These are phyloP conservation scores for Lasioglossum figueresi DNA, from an alignment of 2,888 invertebrate genomes.

Conservation along the genomic window DNA sequence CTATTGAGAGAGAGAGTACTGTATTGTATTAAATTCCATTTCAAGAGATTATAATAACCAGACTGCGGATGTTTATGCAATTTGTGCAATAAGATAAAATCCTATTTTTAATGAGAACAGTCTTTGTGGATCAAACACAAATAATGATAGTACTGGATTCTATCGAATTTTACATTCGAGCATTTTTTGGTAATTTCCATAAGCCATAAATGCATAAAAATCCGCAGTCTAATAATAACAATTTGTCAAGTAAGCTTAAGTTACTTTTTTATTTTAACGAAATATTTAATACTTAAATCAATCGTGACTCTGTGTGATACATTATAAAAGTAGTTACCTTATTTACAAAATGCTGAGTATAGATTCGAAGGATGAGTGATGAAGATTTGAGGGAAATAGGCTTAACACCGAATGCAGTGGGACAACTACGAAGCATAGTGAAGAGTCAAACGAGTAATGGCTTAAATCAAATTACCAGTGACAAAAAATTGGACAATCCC, in stretches of 20 bases:
- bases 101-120: too few relatives aligned
- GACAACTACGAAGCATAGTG: conserved; percentile 86
- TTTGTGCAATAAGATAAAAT: too few relatives aligned
- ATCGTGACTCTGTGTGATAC: background rate
- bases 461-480: conserved; percentile 75
- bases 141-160: too few relatives aligned
- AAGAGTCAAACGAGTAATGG: conserved; percentile 84
- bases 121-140: too few relatives aligned
- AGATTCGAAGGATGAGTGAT: conserved; percentile 88
- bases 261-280: background rate
- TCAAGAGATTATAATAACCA: background rate
- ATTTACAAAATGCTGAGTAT: conserved; percentile 14
- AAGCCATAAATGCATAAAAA: too few relatives aligned
- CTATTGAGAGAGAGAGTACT: background rate
- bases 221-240: background rate
- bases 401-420: conserved; percentile 84
- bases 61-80: too few relatives aligned
- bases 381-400: conserved; percentile 87
- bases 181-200: too few relatives aligned
- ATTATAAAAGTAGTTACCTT: conserved; percentile 12
- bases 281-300: background rate
- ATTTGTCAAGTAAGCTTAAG: background rate
- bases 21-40: background rate
- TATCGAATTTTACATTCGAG: too few relatives aligned
- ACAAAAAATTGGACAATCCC: conserved; percentile 77